phyloP scores from a whole-genome alignment of 2,888 invertebrate genomes.

The Acholoe squamosa region DNA sequence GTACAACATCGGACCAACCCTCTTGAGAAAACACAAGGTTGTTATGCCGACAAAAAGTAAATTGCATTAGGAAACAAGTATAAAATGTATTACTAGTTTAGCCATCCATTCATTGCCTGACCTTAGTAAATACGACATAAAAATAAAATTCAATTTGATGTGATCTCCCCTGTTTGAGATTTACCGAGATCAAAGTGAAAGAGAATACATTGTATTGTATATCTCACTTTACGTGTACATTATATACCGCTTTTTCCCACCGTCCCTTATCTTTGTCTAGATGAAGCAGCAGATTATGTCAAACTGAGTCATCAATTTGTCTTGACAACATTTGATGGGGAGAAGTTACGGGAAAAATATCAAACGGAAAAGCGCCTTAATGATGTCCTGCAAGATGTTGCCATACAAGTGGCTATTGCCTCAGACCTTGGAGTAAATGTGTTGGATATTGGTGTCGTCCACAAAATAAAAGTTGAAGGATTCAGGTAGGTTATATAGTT shows the following conservation, averaged over 20 bases:
- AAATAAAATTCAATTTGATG: background rate
- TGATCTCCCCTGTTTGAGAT: background rate
- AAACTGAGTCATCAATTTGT: slow-evolving; percentile 11
- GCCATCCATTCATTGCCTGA: no score
- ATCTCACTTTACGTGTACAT: no score
- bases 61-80: no score
- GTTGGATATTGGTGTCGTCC: background rate
- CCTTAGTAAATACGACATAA: no score
- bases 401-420: slow-evolving; percentile 22
- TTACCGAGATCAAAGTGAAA: no score
- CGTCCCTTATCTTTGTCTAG: background rate
- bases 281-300: background rate
- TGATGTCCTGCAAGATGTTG: background rate
- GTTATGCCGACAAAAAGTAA: no score
- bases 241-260: no score
- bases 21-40: no score
- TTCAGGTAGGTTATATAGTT: background rate
- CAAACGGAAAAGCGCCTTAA: background rate
- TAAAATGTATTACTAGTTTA: no score
- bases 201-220: no score
- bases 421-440: slow-evolving; percentile 24
- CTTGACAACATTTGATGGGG: background rate
- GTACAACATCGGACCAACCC: no score
- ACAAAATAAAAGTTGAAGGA: background rate
- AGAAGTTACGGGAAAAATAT: background rate